Percentiles rank a stretch among this genome's conserved stretches.
These are phyloP conservation scores for Drosophila nannoptera DNA, from an alignment of 1,140 invertebrate genomes.

Conservation along the genomic window DNA sequence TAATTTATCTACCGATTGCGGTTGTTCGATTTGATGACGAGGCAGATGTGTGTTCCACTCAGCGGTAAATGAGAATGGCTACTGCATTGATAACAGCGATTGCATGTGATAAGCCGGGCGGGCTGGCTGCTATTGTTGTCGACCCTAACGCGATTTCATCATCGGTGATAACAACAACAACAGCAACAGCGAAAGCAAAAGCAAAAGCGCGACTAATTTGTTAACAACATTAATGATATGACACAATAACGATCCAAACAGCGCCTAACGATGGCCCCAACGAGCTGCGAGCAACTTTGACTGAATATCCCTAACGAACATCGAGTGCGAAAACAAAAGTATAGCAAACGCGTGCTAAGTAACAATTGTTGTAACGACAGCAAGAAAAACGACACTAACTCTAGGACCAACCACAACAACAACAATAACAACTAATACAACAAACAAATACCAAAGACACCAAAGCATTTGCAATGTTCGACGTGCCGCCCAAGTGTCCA, in stretches of 20 bases:
- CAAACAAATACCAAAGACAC: constrained; percentile 23
- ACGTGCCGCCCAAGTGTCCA: constrained; percentile 80
- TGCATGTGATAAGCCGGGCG: constrained; percentile 37
- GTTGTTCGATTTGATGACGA: constrained; percentile 4
- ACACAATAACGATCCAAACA: not conserved
- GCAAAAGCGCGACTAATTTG: constrained; percentile 5
- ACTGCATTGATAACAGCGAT: constrained; percentile 27
- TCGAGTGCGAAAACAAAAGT: constrained; percentile 20
- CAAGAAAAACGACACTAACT: not conserved
- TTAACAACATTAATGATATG: constrained; percentile 12
- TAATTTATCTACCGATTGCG: not conserved
- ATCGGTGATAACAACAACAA: constrained; percentile 44
- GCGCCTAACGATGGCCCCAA: constrained; percentile 34
- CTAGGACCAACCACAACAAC: not conserved
- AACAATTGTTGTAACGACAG: not conserved
- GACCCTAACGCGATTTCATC: constrained; percentile 40
- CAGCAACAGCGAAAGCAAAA: constrained; percentile 8
- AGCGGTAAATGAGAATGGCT: constrained; percentile 1
- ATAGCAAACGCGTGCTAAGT: constrained; percentile 5
- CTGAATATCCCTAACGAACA: constrained; percentile 29
- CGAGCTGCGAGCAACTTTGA: constrained; percentile 21
- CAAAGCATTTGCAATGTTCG: constrained; percentile 63
- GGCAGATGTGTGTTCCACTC: not conserved
- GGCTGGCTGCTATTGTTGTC: not conserved
- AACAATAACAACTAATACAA: too few relatives aligned